These are phyloP conservation scores for Ictidomys tridecemlineatus DNA, from an alignment of 2,113 vertebrate species.

Conservation along the genomic window DNA sequence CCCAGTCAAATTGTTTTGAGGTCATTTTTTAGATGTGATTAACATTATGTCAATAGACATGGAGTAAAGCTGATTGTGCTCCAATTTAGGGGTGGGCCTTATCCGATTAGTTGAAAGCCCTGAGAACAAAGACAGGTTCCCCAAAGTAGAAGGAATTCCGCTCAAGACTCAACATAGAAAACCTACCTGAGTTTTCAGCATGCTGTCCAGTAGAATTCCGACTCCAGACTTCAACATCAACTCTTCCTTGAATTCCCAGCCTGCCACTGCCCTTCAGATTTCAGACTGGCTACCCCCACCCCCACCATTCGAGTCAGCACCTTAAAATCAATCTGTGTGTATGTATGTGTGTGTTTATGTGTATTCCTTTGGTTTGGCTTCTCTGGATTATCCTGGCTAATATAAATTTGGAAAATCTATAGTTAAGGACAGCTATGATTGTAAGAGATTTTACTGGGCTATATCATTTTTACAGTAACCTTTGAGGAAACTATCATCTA, in stretches of 20 bases:
- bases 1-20: neutral
- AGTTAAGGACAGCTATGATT: neutral
- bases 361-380: neutral
- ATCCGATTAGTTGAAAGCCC: neutral
- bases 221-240: accelerated
- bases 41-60: neutral
- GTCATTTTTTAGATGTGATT: neutral
- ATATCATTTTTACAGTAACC: neutral
- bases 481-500: neutral
- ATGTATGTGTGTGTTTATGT: neutral
- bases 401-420: neutral
- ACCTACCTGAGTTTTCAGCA: neutral
- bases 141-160: neutral
- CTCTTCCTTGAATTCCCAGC: neutral
- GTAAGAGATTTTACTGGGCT: neutral
- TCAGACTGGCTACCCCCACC: neutral
- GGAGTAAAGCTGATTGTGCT: neutral
- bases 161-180: neutral
- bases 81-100: neutral
- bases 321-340: neutral
- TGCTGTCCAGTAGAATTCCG: neutral
- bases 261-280: neutral
- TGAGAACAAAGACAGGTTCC: neutral
- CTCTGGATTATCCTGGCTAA: neutral
- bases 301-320: neutral